phyloP scores from a whole-genome alignment of 2,888 invertebrate species.

The Cotesia congregata region DNA sequence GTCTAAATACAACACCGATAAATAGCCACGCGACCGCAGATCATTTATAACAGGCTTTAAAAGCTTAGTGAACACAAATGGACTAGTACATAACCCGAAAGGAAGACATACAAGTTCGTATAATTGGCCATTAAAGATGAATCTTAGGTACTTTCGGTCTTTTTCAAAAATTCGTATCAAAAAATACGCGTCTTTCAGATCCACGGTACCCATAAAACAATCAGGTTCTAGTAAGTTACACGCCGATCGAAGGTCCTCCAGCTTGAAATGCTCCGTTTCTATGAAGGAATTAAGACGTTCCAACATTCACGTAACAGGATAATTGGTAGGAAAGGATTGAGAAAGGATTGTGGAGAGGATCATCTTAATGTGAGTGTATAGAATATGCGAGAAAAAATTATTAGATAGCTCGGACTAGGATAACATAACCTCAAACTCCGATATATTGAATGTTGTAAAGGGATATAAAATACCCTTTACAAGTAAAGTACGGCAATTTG shows the following conservation, averaged over 20 bases:
- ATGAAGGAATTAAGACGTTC: not conserved
- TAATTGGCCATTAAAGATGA: not conserved
- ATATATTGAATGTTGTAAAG: too few species aligned
- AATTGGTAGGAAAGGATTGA: too few species aligned
- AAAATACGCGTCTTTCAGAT: not conserved
- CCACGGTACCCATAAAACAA: not conserved
- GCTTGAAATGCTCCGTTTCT: slow-evolving; percentile 13
- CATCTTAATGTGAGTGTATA: too few species aligned
- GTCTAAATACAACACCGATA: slow-evolving; percentile 20
- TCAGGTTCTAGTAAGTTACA: not conserved
- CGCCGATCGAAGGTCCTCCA: slow-evolving; percentile 12
- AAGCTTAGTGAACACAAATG: slow-evolving; percentile 5
- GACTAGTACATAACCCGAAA: not conserved
- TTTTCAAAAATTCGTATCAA: not conserved
- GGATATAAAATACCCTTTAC: too few species aligned
- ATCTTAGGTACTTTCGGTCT: slow-evolving; percentile 21
- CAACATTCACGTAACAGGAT: not conserved
- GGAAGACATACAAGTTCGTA: not conserved
- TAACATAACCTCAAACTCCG: too few species aligned
- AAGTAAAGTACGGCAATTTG: too few species aligned
- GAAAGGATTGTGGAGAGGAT: too few species aligned
- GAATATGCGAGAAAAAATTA: too few species aligned
- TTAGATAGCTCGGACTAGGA: too few species aligned
- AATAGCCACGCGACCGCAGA: not conserved
- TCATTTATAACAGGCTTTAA: slow-evolving; percentile 20